phyloP scores from a whole-genome alignment of 2,888 invertebrate species.

The Ariolimax columbianus region DNA sequence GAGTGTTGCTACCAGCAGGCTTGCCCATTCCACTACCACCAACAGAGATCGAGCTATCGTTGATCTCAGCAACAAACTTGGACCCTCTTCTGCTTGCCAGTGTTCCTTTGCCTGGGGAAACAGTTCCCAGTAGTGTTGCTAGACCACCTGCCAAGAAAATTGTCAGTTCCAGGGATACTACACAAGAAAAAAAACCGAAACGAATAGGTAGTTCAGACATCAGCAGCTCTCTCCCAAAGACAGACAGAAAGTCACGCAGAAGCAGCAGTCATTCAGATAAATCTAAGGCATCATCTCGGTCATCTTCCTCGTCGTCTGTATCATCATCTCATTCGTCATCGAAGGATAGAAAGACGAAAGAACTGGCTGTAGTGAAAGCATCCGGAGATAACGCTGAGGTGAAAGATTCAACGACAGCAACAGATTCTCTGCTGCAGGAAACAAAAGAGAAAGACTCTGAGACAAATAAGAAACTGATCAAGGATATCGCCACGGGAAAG shows the following conservation, averaged over 20 bases:
- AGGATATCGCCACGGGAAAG: constrained; percentile 13
- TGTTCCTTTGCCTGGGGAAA: constrained; percentile 41
- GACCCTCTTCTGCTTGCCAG: constrained; percentile 33
- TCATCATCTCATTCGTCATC: constrained; percentile 50
- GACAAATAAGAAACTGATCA: neutral
- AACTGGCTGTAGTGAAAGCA: neutral
- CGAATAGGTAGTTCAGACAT: neutral
- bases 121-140: neutral
- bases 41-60: neutral
- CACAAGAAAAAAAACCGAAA: constrained; percentile 6
- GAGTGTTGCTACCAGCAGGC: neutral
- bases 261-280: constrained; percentile 17
- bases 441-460: neutral
- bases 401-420: neutral
- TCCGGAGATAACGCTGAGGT: neutral
- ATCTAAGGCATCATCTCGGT: constrained; percentile 35
- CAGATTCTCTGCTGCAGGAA: neutral
- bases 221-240: neutral
- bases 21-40: constrained; percentile 27
- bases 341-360: constrained; percentile 20
- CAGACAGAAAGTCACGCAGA: constrained; percentile 1
- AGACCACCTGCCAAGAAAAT: neutral
- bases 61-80: neutral
- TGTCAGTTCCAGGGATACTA: neutral
- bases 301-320: constrained; percentile 53